Evolutionary conservation across 30 jellyfish, hydroid and myxozoan genomes (phyloP), one percentile per base, ranked within the genome.

Genomic region (Clytia hemisphaerica): DNA sequence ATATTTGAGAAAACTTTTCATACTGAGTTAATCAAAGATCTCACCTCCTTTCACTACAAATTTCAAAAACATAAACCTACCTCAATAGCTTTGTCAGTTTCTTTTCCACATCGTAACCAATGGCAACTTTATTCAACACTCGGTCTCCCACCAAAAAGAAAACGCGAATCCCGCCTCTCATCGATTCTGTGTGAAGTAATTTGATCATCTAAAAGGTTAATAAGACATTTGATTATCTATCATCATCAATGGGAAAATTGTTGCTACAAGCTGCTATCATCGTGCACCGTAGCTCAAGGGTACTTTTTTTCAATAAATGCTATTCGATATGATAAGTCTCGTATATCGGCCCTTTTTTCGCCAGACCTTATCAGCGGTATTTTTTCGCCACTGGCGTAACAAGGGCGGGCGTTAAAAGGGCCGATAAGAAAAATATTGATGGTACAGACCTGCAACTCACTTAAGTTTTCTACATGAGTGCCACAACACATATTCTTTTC

Each of bases 401-500:
- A n/a, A n/a, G n/a, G n/a, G n/a, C n/a, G n/a, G 27, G 12, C 19
- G 38, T 53, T 14, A 53, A n/a, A n/a, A n/a, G n/a, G 12, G 53
- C n/a, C 53, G n/a, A 42, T 42, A 42, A 42, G n/a, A 42, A 10
- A n/a, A n/a, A n/a, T n/a, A n/a, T n/a, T n/a, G n/a, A n/a, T n/a
- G n/a, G n/a, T n/a, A n/a, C n/a, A n/a, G n/a, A 84, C 84, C 73
- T 90, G 98, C 38, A 90, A 61, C 37, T 90, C 95, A 62, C 92
- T 68, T 31, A 84, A 50, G 45, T 80, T 90, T 10, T 82, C 37
- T 18, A 90, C 78, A 71, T 90, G 98, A 28, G 98, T 90, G 1
- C 98, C 98, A 72, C 98, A 90, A 72, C 98, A 90, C 93, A 90
- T 75, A 77, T 90, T 90, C 75, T 80, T 80, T 67, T 90, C 98